Evolutionary conservation across 2,797 vertebrate species (phyloP).

Genomic region (Helostoma temminkii): DNA sequence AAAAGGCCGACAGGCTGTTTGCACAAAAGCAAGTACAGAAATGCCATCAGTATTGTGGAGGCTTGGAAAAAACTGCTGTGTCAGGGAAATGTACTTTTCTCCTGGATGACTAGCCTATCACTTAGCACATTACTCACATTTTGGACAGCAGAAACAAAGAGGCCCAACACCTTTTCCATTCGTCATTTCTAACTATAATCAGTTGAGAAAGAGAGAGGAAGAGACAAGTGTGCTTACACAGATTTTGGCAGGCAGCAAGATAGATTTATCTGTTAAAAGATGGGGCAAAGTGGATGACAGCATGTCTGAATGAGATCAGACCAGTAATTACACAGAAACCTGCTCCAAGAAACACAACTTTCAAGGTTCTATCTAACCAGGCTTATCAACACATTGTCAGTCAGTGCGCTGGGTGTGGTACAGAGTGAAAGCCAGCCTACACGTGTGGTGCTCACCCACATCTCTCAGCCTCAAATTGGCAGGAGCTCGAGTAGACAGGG

Average conservation of each 20-base stretch:
- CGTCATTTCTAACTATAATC: conserved; percentile 43
- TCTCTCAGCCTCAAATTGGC: conserved; percentile 32
- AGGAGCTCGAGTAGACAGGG: conserved; percentile 5
- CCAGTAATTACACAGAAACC: conserved; percentile 35
- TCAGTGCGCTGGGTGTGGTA: conserved; percentile 42
- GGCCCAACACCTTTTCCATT: conserved; percentile 19
- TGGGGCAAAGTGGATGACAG: conserved; percentile 39
- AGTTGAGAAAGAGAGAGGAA: conserved; percentile 28
- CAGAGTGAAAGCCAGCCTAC: conserved; percentile 2
- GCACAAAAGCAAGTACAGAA: conserved; percentile 4
- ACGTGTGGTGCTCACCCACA: conserved; percentile 42
- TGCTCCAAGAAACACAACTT: conserved; percentile 30
- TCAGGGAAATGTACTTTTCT: conserved; percentile 53
- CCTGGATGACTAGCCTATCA: conserved; percentile 49
- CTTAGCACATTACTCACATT: conserved; percentile 57
- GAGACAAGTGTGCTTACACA: conserved; percentile 22
- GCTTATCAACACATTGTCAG: conserved; percentile 26
- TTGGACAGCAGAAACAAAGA: conserved; percentile 5
- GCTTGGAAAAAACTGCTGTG: conserved; percentile 48
- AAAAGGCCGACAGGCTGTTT: conserved; percentile 16
- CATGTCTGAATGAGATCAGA: conserved; percentile 41
- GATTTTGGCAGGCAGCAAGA: conserved; percentile 45
- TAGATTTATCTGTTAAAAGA: conserved; percentile 40
- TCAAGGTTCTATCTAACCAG: conserved; percentile 1
- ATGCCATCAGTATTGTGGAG: conserved; percentile 1